phyloP scores from a whole-genome alignment of 2,888 invertebrate genomes.

The Amphipoea oculea region DNA sequence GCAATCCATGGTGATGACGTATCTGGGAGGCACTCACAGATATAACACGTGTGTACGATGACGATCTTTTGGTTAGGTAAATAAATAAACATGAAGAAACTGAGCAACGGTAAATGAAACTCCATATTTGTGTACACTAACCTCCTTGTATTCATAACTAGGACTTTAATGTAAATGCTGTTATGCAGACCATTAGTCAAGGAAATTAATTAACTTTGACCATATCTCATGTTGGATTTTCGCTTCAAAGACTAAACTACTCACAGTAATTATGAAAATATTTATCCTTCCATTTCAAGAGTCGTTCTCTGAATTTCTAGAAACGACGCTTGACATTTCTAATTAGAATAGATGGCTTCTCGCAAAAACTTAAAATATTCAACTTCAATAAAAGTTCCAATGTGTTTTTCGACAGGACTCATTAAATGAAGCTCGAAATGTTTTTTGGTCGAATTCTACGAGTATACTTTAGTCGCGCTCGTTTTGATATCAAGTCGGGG shows the following conservation, averaged over 20 bases:
- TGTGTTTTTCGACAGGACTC: slow-evolving; percentile 38
- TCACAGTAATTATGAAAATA: slow-evolving; percentile 28
- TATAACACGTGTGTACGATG: no score
- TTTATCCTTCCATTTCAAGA: slow-evolving; percentile 19
- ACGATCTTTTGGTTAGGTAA: no score
- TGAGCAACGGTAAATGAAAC: not conserved
- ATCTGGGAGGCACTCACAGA: no score
- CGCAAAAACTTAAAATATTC: slow-evolving; percentile 24
- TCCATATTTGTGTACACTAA: not conserved
- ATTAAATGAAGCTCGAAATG: slow-evolving; percentile 42
- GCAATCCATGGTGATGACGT: no score
- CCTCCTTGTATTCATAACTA: not conserved
- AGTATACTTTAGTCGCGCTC: slow-evolving; percentile 13
- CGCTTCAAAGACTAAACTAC: slow-evolving; percentile 24
- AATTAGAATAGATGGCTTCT: slow-evolving; percentile 52
- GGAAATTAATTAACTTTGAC: slow-evolving; percentile 32
- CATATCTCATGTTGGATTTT: slow-evolving; percentile 28
- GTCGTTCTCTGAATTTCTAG: slow-evolving; percentile 5
- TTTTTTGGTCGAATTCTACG: slow-evolving; percentile 29
- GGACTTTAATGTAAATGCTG: slow-evolving; percentile 1
- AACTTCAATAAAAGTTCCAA: slow-evolving; percentile 25
- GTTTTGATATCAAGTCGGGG: slow-evolving; percentile 33
- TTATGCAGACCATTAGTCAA: slow-evolving; percentile 20
- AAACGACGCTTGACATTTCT: slow-evolving; percentile 33
- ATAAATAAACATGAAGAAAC: not conserved